Evolutionary conservation across 2,888 invertebrate genomes (phyloP).

Genomic region (Ophion obscuratus): DNA sequence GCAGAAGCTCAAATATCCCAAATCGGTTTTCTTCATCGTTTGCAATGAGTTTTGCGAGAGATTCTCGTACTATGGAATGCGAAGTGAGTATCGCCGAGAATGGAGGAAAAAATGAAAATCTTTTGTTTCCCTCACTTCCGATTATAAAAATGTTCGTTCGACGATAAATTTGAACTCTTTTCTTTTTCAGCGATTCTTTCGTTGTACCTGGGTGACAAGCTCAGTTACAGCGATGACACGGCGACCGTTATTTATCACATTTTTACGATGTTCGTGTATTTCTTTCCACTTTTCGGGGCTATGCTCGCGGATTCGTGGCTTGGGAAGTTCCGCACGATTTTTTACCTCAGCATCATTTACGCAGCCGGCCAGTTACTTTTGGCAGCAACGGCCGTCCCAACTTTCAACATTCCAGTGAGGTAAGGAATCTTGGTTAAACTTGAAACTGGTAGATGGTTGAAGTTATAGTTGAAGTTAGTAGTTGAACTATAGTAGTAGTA

Average conservation of each 20-base stretch:
- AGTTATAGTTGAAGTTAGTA: too few species aligned
- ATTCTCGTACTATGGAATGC: constrained; percentile 98
- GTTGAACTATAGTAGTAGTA: too few species aligned
- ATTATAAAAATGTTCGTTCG: background rate
- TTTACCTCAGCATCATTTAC: constrained; percentile 95
- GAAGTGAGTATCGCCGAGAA: constrained; percentile 89
- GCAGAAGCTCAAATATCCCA: constrained; percentile 92
- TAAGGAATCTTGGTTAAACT: constrained; percentile 77
- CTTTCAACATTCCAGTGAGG: constrained; percentile 87
- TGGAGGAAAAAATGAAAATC: background rate
- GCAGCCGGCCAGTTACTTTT: constrained; percentile 92
- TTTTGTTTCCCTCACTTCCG: background rate
- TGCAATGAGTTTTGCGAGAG: constrained; percentile 99
- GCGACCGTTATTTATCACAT: constrained; percentile 95
- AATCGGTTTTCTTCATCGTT: constrained; percentile 95
- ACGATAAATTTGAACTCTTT: background rate
- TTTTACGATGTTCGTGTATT: constrained; percentile 95
- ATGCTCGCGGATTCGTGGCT: constrained; percentile 96
- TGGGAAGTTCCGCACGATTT: constrained; percentile 95
- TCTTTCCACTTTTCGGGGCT: constrained; percentile 95
- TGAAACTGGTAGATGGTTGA: background rate
- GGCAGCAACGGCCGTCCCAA: constrained; percentile 88
- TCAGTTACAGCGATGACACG: constrained; percentile 89
- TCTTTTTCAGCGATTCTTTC: constrained; percentile 93
- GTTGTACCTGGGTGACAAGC: constrained; percentile 92